A percentile compares a stretch with the other conserved stretches of the same genome.
Conservation (phyloP, 2,888 invertebrate genomes). For the Amphipyra tragopoginis region DNA sequence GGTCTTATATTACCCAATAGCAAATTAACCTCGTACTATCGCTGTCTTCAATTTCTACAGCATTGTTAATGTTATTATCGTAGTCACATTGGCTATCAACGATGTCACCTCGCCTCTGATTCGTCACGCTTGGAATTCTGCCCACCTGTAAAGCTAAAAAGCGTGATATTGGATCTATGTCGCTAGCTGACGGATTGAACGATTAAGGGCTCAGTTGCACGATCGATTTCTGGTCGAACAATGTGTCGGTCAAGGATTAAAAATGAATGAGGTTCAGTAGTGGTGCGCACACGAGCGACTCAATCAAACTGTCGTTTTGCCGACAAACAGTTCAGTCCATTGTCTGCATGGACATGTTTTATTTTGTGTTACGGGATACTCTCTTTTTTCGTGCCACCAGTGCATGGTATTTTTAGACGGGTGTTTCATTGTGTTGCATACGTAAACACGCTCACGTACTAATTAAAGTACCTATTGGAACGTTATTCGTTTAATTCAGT, state of each 20-base stretch:
- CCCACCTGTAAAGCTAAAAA: constrained; percentile 46
- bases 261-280: constrained; percentile 25
- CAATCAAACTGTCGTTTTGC: constrained; percentile 36
- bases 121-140: constrained; percentile 48
- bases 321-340: constrained; percentile 31
- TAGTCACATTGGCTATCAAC: constrained; percentile 17
- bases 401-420: constrained; percentile 8
- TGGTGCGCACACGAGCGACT: constrained; percentile 26
- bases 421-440: constrained; percentile 23
- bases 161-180: constrained; percentile 46
- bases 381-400: neutral
- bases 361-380: constrained; percentile 14
- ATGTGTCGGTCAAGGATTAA: constrained; percentile 48
- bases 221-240: constrained; percentile 30
- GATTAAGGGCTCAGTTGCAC: constrained; percentile 29
- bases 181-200: constrained; percentile 37
- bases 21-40: constrained; percentile 41
- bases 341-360: constrained; percentile 13
- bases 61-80: constrained; percentile 30
- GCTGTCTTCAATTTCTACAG: constrained; percentile 41
- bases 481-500: constrained; percentile 54
- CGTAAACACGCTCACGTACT: constrained; percentile 29
- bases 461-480: constrained; percentile 40
- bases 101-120: constrained; percentile 32
- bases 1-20: constrained; percentile 38